These are phyloP conservation scores for Pegoplata infirma DNA, from an alignment of 2,888 invertebrate genomes.

Conservation along the genomic window DNA sequence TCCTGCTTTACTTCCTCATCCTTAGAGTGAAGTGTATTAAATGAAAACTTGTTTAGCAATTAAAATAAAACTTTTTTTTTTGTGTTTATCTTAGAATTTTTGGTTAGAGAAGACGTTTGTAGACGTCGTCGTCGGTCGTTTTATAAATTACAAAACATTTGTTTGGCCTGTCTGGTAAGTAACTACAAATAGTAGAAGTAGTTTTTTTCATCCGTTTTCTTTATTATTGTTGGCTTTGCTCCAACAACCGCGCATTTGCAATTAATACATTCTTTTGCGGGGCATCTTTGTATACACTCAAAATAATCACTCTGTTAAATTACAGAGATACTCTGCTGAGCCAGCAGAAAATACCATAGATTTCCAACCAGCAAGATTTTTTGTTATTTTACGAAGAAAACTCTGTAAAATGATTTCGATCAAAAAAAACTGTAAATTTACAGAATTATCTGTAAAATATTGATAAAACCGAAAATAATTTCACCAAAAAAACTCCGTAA, in stretches of 20 bases:
- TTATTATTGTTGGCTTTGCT: slow-evolving; percentile 29
- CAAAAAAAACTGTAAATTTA: too few species aligned
- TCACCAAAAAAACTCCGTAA: too few species aligned
- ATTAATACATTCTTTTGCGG: slow-evolving; percentile 70
- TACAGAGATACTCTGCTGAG: too few species aligned
- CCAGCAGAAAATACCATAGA: too few species aligned
- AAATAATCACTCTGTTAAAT: too few species aligned
- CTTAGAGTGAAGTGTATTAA: slow-evolving; percentile 44
- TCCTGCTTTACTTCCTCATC: neutral
- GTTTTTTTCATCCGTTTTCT: neutral
- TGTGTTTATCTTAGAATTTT: slow-evolving; percentile 33
- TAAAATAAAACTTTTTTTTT: slow-evolving; percentile 66
- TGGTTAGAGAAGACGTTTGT: neutral
- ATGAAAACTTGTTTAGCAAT: slow-evolving; percentile 69
- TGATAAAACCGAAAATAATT: too few species aligned
- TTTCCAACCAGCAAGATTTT: too few species aligned
- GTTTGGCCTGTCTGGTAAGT: neutral
- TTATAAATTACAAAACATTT: slow-evolving; percentile 43
- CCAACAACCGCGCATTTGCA: slow-evolving; percentile 69
- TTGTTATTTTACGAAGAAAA: too few species aligned
- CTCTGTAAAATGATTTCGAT: too few species aligned
- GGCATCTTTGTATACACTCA: slow-evolving; percentile 38
- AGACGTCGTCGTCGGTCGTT: neutral
- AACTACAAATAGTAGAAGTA: slow-evolving; percentile 23
- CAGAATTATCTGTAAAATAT: too few species aligned